Percentiles rank a stretch among this genome's conserved stretches.
Evolutionary conservation across 2,888 invertebrate genomes (phyloP).

Genomic region (Synergus laeviventris): DNA sequence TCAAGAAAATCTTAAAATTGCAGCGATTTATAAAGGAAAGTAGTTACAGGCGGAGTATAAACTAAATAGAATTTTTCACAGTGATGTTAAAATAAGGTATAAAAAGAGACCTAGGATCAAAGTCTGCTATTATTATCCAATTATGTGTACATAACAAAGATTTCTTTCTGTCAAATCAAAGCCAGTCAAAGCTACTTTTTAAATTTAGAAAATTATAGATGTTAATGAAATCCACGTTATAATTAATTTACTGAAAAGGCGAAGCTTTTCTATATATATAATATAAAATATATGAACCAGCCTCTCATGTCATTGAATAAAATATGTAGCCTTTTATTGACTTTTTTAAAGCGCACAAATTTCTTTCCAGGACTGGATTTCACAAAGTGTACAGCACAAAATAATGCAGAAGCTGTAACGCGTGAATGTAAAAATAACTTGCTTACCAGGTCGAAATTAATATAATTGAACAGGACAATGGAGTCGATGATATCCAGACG

Average conservation of each 20-base stretch:
- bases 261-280: too few relatives aligned
- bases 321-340: conserved; percentile 7
- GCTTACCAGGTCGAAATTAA: conserved; percentile 49
- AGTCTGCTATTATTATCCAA: not conserved
- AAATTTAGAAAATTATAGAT: not conserved
- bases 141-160: not conserved
- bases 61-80: too few relatives aligned
- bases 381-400: not conserved
- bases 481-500: conserved; percentile 40
- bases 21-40: too few relatives aligned
- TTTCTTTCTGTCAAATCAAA: not conserved
- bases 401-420: not conserved
- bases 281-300: not conserved
- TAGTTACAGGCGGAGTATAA: too few relatives aligned
- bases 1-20: too few relatives aligned
- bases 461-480: conserved; percentile 46
- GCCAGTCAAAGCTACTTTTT: not conserved
- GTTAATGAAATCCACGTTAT: not conserved
- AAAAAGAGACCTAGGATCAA: not conserved
- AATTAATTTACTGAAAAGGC: not conserved
- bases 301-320: not conserved
- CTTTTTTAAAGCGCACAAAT: not conserved
- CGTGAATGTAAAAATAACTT: conserved; percentile 46
- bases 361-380: not conserved
- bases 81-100: not conserved